Evolutionary conservation across 2,888 invertebrate species (phyloP), one percentile per base, ranked within the genome.

Genomic region (Amblyjoppa fuscipennis): DNA sequence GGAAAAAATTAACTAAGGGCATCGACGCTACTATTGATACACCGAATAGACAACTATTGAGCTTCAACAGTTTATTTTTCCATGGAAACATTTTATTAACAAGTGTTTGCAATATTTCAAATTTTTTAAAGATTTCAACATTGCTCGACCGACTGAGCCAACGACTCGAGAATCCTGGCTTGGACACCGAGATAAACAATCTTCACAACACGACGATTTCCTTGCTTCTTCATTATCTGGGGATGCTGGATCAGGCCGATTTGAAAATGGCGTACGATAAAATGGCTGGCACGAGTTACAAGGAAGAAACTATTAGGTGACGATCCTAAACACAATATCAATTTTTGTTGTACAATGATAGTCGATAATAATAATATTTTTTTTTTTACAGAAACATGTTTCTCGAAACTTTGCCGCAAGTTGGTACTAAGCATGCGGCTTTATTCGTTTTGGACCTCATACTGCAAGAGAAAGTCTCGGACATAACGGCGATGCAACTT

Each of bases 341-440:
- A 16, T 61, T 56, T 34, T 59, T 51, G 11, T 25, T 69, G 64
- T 51, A 71, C 71, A 61, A 41, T 9, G 11, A 41, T 61, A 16
- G 5, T 28, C 45, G 11, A 66, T 70, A 61, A 64, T 11, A 25
- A 74, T 45, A n/a, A 28, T 34, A 25, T 28, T 69, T 41, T 84
- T 25, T 34, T 73, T 53, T 76, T 85, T 88, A 38, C 75, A 95
- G 96, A 68, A 97, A 97, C 90, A 96, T 97, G 90, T 97, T 97
- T 91, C 93, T 97, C 88, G 97, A 97, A 92, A 95, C 96, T 0
- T 94, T 97, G 49, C 97, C 97, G 0, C 96, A 97, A 89, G 96
- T 96, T 38, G 96, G 97, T 61, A 96, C 96, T 7, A 95, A 95
- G 45, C 96, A 96, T 0, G 96, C 96, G 2, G 96, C 96, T 0